Evolutionary conservation across 2,797 vertebrate species (phyloP).

Genomic region (Eptatretus atami): DNA sequence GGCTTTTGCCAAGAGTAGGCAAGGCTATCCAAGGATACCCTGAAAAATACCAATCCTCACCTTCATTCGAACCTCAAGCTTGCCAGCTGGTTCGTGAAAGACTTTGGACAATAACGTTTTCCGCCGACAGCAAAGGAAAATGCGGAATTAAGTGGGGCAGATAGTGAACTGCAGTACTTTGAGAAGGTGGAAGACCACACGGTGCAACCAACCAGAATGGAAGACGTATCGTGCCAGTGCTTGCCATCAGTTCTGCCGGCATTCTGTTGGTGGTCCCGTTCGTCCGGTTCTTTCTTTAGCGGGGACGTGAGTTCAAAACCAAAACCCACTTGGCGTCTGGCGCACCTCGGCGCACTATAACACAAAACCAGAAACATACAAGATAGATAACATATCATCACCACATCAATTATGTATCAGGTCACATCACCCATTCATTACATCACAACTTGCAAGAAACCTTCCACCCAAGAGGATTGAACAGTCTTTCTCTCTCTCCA

Average conservation of each 20-base stretch:
- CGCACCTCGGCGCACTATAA: background rate
- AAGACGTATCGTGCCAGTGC: background rate
- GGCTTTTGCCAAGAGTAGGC: no score
- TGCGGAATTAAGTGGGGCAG: background rate
- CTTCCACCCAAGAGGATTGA: background rate
- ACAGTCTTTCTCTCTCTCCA: no score
- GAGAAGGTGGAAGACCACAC: background rate
- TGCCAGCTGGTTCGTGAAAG: no score
- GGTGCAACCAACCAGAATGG: background rate
- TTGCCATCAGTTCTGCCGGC: background rate
- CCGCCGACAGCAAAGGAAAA: no score
- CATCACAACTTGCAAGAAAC: background rate
- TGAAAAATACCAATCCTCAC: no score
- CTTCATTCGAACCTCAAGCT: no score
- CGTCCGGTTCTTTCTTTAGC: background rate
- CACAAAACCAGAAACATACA: no score
- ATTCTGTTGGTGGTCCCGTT: background rate
- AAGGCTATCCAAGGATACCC: no score
- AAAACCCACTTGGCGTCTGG: background rate
- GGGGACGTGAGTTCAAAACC: conserved; percentile 1
- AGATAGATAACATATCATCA: conserved; percentile 4
- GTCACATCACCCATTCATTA: background rate
- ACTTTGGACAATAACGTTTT: no score
- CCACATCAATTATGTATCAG: no score
- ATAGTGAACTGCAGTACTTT: background rate